Evolutionary conservation across 2,797 vertebrate species (phyloP).

Genomic region (Hypotaenidia okinawae): DNA sequence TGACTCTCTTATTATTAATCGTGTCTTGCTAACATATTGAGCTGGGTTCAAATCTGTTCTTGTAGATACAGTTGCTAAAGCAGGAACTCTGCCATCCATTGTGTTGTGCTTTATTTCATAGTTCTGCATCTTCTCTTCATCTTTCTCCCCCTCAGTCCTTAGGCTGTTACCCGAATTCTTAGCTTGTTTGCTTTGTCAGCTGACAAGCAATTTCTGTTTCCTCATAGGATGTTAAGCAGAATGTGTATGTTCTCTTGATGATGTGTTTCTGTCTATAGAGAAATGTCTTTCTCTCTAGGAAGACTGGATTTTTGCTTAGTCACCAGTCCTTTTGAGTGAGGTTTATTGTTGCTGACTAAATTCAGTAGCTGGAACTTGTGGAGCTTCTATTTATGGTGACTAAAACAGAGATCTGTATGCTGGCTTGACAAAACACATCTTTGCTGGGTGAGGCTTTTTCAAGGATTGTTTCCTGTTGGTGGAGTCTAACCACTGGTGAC

Average conservation of each 20-base stretch:
- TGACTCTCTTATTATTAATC: not conserved
- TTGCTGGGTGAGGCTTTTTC: not conserved
- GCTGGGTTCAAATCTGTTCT: not conserved
- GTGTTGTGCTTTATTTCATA: not conserved
- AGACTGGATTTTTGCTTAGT: not conserved
- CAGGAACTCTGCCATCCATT: not conserved
- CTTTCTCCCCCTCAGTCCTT: not conserved
- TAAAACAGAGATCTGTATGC: not conserved
- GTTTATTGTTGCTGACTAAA: conserved; percentile 12
- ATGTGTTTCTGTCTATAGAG: not conserved
- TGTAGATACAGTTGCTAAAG: conserved; percentile 48
- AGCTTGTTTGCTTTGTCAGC: not conserved
- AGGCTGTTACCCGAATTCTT: not conserved
- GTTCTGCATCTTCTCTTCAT: not conserved
- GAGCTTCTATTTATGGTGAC: conserved; percentile 1
- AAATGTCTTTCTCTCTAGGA: not conserved
- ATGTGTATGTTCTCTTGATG: not conserved
- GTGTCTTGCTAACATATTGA: not conserved
- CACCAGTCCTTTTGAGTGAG: not conserved
- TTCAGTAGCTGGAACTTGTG: not conserved
- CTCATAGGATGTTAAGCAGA: not conserved
- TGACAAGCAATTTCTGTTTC: not conserved
- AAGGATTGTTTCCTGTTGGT: not conserved
- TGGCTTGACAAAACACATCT: not conserved
- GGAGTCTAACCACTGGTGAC: not conserved